Evolutionary conservation across 2,888 invertebrate genomes (phyloP), one percentile per base, ranked within the genome.

Genomic region (Ectemnius continuus): DNA sequence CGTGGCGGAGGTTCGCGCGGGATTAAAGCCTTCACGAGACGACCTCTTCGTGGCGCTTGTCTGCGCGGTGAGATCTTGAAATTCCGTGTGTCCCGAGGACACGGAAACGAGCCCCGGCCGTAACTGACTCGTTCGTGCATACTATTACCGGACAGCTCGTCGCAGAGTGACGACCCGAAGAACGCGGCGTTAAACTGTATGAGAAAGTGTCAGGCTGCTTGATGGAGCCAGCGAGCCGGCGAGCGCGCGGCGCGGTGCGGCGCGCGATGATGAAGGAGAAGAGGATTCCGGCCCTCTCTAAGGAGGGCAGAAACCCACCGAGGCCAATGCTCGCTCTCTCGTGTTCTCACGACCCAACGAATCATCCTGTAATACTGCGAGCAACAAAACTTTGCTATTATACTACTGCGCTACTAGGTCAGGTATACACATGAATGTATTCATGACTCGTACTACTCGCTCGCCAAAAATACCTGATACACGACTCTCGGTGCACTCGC

Each of bases 171-270:
- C 76, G 77, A 73, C 70, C 72, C 78, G 79, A 81, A 87, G 36
- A 84, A 84, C 80, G 73, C 82, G 73, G 79, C 82, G 83, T 75
- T 79, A 80, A 84, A 80, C 84, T 77, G 84, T 84, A 84, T 82
- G 86, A 85, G 87, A 87, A 85, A 87, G 86, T 86, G 88, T 88
- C 88, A 84, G 84, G 76, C 70, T 76, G 76, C 83, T 80, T 84
- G 86, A 86, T 81, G 82, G 78, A 86, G 75, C 77, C 77, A 81
- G 73, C 75, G 78, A 73, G 36, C 36, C 6, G 3, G 28, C 28
- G 8, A 23, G 23, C 23, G 23, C 23, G 23, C 23, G 23, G 23
- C 3, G 20, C 20, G 1, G 20, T 4, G 2, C 28, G n/a, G n/a
- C 28, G 36, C 36, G 36, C 36, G 36, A 36, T 36, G 36, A 36